Evolutionary conservation across 2,797 vertebrate species (phyloP), one percentile per base, ranked within the genome.

Genomic region (Poeciliopsis gracilis): DNA sequence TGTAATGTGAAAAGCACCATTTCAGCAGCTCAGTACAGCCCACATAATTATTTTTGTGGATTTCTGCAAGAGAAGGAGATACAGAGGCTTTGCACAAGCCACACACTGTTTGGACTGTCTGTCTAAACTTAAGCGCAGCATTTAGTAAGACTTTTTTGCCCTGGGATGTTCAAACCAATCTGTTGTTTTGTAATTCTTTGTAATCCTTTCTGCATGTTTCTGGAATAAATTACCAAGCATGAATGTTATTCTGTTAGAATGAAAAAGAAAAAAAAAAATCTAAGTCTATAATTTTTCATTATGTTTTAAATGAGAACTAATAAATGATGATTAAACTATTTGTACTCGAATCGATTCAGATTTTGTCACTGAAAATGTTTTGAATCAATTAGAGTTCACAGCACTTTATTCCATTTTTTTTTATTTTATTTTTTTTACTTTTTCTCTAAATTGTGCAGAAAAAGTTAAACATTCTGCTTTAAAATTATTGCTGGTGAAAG

Each of bases 151-250:
- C 33, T 5, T n/a, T 69, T n/a, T 69, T 70, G 15, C 7, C 41
- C 67, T 45, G n/a, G 23, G 67, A 8, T 45, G 67, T 70, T 70
- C 5, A 45, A 45, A 15, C n/a, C 7, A 45, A 43, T 70, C 20
- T 67, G 36, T 67, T 67, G 66, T 70, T 73, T 36, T 36, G 16
- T 13, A 38, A 36, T 73, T 49, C 33, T 49, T 36, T 53, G 47
- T 15, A 45, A 70, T 7, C 74, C 8, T 69, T 73, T 55, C 71
- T 72, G 82, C 86, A 84, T 49, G 43, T 84, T 87, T 83, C 61
- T 90, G 81, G 85, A 80, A 80, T 78, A 5, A 83, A 78, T 81
- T 88, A 76, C 79, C 76, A 77, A 80, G 90, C 86, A 92, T 91
- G 87, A 79, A 90, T 79, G 72, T 76, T 89, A 55, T 78, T 84